phyloP scores from a whole-genome alignment of 2,888 invertebrate species.

The Callinectes sapidus region DNA sequence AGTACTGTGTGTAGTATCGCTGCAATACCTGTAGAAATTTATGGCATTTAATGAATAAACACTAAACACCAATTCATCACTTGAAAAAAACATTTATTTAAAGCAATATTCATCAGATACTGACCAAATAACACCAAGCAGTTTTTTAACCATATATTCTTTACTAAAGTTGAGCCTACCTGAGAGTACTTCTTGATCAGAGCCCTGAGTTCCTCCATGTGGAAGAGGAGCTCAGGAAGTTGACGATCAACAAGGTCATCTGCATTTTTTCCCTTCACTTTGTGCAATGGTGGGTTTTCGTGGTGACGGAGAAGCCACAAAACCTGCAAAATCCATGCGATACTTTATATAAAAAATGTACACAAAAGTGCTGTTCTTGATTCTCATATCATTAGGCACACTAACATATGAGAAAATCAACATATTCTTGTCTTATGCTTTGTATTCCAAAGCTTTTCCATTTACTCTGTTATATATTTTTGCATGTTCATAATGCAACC shows the following conservation, averaged over 20 bases:
- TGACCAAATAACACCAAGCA: background rate
- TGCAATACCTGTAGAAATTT: conserved; percentile 84
- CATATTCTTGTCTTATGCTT: background rate
- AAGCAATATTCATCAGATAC: background rate
- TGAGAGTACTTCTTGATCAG: conserved; percentile 96
- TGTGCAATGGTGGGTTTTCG: conserved; percentile 93
- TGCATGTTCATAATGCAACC: no score
- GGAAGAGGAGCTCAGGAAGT: conserved; percentile 96
- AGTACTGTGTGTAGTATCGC: conserved; percentile 97
- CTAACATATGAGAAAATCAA: background rate
- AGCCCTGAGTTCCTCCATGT: conserved; percentile 95
- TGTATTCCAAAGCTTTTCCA: background rate
- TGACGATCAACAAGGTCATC: conserved; percentile 97
- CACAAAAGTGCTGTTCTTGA: background rate
- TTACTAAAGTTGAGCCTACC: conserved; percentile 72
- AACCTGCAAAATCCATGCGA: conserved; percentile 57
- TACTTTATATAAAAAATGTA: background rate
- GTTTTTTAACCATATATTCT: background rate
- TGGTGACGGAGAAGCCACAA: conserved; percentile 93
- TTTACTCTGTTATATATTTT: background rate
- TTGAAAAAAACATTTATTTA: background rate
- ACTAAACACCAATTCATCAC: background rate
- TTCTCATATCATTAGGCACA: no score
- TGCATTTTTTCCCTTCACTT: conserved; percentile 83
- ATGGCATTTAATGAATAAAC: background rate